Base-by-base conservation (phyloP, 2,888 invertebrate species). In the Gerris lacustris region DNA sequence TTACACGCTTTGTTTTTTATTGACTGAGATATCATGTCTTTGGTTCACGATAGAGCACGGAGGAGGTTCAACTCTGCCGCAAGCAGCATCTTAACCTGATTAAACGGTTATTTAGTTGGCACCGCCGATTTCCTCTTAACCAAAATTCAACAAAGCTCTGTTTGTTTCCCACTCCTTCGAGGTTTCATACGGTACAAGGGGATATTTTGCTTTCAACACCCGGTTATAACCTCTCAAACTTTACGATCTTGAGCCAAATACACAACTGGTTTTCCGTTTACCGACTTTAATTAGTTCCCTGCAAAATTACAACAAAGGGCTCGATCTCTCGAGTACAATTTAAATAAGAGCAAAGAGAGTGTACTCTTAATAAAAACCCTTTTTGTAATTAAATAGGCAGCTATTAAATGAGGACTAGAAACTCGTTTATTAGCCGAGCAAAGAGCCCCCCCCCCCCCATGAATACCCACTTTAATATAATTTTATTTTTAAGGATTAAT, bases 61-160 rank as follows among this genome's bases (percentile, higher is more conserved):
- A 55, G 11, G 15, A 11, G 15, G 11, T 55, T 55, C 11, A 11
- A 15, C 9, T 15, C 15, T 11, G 11, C 9, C 55, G 15, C 9
- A 55, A 55, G 11, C 55, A 55, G 55, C 15, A 55, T 55, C 15
- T 55, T 55, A 55, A 55, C 55, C 55, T 55, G 55, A 55, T 55
- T 55, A 55, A 55, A 55, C 55, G 55, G 55, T 55, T 55, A 55
- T 55, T 55, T 55, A 55, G 55, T 55, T 55, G 55, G 55, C 55
- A 55, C 15, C 9, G 15, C 55, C 55, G 55, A 55, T 55, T 55
- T 55, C 55, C 55, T 55, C 55, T 55, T 55, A 55, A 55, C 55
- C 55, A 55, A 55, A 55, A 55, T 55, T 55, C 55, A 55, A 55
- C 11, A 55, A 55, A 55, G 15, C 55, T 55, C 15, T 55, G 55